Evolutionary conservation across 2,797 vertebrate species (phyloP).

Genomic region (Fratercula arctica): DNA sequence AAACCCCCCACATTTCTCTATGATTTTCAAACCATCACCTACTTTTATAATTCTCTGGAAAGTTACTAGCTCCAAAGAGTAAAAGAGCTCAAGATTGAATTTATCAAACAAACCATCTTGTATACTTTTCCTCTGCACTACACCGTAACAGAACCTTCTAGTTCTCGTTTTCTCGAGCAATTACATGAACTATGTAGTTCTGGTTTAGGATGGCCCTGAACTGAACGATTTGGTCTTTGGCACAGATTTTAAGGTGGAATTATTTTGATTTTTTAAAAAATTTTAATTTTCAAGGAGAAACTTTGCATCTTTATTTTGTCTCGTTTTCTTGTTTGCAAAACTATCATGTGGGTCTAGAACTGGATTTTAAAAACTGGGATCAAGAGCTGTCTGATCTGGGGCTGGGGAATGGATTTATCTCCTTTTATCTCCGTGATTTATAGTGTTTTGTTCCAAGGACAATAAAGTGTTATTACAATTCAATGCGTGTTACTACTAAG

Average conservation of each 20-base stretch:
- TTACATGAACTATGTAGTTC: background rate
- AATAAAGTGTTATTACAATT: conserved; percentile 38
- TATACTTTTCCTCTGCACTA: background rate
- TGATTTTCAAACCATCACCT: background rate
- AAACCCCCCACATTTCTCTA: background rate
- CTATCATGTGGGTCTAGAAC: background rate
- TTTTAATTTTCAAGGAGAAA: background rate
- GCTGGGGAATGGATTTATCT: background rate
- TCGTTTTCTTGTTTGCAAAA: background rate
- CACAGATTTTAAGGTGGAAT: background rate
- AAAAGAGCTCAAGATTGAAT: background rate
- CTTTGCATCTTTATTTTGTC: background rate
- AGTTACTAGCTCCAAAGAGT: background rate
- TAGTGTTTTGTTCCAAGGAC: background rate
- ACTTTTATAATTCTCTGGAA: background rate
- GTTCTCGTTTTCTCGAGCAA: background rate
- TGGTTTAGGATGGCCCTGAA: background rate
- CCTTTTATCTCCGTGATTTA: conserved; percentile 36
- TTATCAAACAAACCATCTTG: background rate
- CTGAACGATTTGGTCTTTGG: background rate
- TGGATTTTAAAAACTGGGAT: background rate
- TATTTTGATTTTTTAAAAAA: background rate
- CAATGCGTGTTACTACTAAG: background rate
- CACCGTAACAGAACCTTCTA: background rate
- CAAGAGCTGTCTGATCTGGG: background rate